Base-by-base conservation (phyloP, 1,140 invertebrate genomes). In the Orius insidiosus region DNA sequence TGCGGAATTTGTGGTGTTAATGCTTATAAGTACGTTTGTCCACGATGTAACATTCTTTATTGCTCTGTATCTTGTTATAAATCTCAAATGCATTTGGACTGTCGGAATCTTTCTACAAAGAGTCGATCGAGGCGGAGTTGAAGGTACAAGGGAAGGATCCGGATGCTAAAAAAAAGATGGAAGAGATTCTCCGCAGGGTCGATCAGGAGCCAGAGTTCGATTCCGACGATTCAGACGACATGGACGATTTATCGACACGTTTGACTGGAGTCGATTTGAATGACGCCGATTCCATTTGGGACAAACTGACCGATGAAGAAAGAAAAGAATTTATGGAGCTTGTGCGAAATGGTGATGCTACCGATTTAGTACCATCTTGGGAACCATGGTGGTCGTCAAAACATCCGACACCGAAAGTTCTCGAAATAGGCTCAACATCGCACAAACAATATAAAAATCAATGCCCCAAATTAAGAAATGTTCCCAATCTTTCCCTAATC, bases 51-150 rank as follows among this genome's bases (percentile, higher is more conserved):
- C 54, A 60, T 76, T n/a, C 59, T 65, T 1, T 95, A 92, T 56
- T 95, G 89, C 60, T 84, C 82, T 0, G 54, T 84, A 1, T 58
- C 63, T 6, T 95, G 89, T 63, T 95, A 90, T 60, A 80, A 81
- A 60, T 75, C 76, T 2, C 64, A 72, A 44, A 60, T 63, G 24
- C 89, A 95, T 65, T 55, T 66, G 1, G 63, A 78, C 54, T 95
- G 89, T 56, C 86, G 0, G 88, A 94, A 64, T 65, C 65, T 36
- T 95, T 95, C 63, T 95, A 88, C 56, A 75, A 74, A 61, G 72
- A 83, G 6, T 85, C 80, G 53, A 74, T 93, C 0, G 68, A 77
- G 52, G 69, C 78, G 46, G 77, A 87, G 58, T 54, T 88, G n/a
- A 65, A 65, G 15, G 59, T 60, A 13, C 46, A 58, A 8, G 52